Conservation (phyloP, 1,140 invertebrate species). For the Stenopsyche tienmushanensis region DNA sequence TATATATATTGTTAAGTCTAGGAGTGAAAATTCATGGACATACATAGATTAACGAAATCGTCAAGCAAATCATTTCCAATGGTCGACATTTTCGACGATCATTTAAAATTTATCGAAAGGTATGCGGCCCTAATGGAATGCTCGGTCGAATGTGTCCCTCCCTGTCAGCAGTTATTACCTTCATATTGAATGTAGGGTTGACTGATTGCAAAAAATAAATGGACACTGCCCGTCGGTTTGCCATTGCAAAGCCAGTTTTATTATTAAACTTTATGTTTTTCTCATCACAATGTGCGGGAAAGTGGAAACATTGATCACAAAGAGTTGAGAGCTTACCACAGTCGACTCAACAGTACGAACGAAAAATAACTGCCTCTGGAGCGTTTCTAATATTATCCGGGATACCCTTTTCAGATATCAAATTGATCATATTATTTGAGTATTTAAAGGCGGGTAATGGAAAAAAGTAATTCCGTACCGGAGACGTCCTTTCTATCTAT, state of each 20-base stretch:
- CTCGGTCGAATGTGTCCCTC: no score
- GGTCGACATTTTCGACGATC: no score
- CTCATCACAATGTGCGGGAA: slow-evolving; percentile 11
- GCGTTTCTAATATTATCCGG: background rate
- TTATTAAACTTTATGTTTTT: slow-evolving; percentile 24
- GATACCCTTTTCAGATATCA: background rate
- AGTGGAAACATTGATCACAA: slow-evolving; percentile 10
- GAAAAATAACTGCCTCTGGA: background rate
- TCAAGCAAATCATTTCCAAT: no score
- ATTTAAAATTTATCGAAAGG: no score
- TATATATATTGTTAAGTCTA: no score
- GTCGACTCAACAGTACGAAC: background rate
- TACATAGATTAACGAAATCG: no score
- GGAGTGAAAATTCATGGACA: no score
- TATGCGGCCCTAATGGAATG: no score
- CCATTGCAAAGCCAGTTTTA: slow-evolving; percentile 5
- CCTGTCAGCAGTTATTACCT: no score
- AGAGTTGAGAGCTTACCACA: background rate
- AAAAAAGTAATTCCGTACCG: background rate
- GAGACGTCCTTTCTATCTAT: no score
- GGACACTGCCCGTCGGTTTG: background rate
- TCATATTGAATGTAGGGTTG: no score
- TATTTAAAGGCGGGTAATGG: background rate
- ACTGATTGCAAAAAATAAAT: slow-evolving; percentile 17
- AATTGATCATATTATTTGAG: background rate